phyloP scores from a whole-genome alignment of 53 echinoderm and acorn worm species.

The Temnopleurus reevesii region DNA sequence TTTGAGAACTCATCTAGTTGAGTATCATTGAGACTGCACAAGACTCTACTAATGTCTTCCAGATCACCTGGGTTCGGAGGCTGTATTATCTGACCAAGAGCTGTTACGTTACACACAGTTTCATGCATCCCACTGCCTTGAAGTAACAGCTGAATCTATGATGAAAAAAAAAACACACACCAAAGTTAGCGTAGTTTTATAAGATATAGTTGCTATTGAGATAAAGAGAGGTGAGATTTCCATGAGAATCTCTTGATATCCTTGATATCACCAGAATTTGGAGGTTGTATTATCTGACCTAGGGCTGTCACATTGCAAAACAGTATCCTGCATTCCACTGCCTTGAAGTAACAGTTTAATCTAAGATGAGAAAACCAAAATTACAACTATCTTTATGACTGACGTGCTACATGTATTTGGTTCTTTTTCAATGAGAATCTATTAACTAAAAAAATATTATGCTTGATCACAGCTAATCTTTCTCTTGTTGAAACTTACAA shows the following conservation, averaged over 20 bases:
- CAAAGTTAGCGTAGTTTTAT: no score
- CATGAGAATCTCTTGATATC: conserved; percentile 74
- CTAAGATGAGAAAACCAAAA: no score
- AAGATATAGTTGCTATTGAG: no score
- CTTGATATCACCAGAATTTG: conserved; percentile 59
- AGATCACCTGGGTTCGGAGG: conserved; percentile 64
- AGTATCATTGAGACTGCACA: conserved; percentile 75
- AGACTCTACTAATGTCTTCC: conserved; percentile 64
- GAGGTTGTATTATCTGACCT: conserved; percentile 60
- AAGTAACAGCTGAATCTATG: conserved; percentile 71
- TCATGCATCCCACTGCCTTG: conserved; percentile 71
- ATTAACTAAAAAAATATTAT: no score
- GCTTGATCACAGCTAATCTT: no score
- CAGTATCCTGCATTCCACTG: conserved; percentile 66
- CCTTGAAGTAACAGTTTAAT: conserved; percentile 70
- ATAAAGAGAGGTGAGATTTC: no score
- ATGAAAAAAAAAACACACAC: no score
- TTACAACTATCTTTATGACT: no score
- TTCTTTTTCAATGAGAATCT: no score
- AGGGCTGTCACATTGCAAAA: conserved; percentile 78
- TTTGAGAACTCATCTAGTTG: conserved; percentile 76
- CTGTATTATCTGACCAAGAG: conserved; percentile 63
- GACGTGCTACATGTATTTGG: no score
- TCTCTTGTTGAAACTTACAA: no score
- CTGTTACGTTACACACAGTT: conserved; percentile 75